Percentiles rank a stretch among this genome's conserved stretches.
phyloP scores from a whole-genome alignment of 1,140 invertebrate genomes.

The Pachypsylla venusta region DNA sequence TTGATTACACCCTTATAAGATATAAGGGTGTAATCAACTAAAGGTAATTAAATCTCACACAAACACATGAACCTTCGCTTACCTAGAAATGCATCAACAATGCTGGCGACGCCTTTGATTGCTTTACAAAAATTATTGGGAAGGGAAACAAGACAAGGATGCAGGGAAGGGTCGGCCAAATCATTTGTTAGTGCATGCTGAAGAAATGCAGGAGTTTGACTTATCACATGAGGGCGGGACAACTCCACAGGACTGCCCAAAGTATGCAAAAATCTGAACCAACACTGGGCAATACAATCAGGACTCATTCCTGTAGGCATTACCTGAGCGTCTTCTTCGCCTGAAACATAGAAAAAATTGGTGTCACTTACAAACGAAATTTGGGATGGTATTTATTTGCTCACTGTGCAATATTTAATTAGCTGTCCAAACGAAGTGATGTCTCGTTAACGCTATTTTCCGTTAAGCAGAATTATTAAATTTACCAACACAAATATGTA shows the following conservation, averaged over 20 bases:
- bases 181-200: slow-evolving; percentile 50
- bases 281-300: slow-evolving; percentile 81
- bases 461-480: too few species aligned
- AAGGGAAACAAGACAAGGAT: slow-evolving; percentile 72
- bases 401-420: too few species aligned
- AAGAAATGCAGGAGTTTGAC: slow-evolving; percentile 52
- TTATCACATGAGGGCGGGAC: slow-evolving; percentile 50
- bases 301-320: slow-evolving; percentile 69
- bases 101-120: slow-evolving; percentile 78
- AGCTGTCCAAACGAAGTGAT: too few species aligned
- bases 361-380: slow-evolving; percentile 13
- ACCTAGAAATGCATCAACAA: slow-evolving; percentile 94
- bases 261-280: slow-evolving; percentile 85
- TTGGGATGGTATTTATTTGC: neutral
- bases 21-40: too few species aligned
- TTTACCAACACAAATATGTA: too few species aligned
- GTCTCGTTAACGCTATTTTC: too few species aligned
- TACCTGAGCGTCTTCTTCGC: slow-evolving; percentile 65
- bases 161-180: slow-evolving; percentile 71
- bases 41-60: too few species aligned
- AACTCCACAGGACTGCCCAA: slow-evolving; percentile 89
- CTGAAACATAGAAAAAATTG: slow-evolving; percentile 36
- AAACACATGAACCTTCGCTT: slow-evolving; percentile 30
- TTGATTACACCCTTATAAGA: too few species aligned
- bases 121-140: slow-evolving; percentile 86